These are phyloP conservation scores for Pseudopodoces humilis DNA, from an alignment of 2,113 vertebrate species.

Conservation along the genomic window DNA sequence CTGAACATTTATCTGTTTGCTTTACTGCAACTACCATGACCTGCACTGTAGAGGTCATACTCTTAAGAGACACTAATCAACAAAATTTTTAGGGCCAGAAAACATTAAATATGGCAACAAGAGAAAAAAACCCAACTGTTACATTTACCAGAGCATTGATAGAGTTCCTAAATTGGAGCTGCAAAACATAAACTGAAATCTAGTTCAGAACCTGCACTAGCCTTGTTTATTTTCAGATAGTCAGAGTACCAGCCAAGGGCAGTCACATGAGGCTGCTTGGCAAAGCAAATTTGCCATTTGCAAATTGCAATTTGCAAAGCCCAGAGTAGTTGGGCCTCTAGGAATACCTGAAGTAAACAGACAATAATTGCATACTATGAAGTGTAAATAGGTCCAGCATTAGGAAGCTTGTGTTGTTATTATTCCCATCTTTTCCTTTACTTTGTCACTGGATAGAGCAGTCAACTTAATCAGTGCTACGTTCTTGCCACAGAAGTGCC, in stretches of 20 bases:
- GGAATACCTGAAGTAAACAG: neutral
- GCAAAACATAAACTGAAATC: neutral
- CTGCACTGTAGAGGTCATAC: neutral
- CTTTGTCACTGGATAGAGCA: neutral
- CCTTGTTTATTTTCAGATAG: neutral
- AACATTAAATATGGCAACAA: neutral
- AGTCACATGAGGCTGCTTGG: neutral
- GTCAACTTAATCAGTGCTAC: neutral
- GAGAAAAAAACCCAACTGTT: neutral
- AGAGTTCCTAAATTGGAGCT: neutral
- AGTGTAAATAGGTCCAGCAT: neutral
- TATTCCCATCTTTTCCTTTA: neutral
- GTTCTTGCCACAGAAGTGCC: neutral
- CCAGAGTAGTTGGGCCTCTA: neutral
- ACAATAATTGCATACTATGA: neutral
- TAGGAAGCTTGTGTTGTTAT: neutral
- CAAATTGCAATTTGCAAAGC: neutral
- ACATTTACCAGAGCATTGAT: neutral
- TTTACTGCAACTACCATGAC: neutral
- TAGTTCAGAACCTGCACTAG: neutral
- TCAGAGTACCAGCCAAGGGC: neutral
- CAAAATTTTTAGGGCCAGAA: neutral
- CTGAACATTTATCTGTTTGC: neutral
- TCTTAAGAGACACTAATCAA: neutral
- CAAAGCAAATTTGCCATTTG: no score